Evolutionary conservation across 2,113 vertebrate genomes (phyloP), one percentile per base, ranked within the genome.

Genomic region (Oncorhynchus masou): DNA sequence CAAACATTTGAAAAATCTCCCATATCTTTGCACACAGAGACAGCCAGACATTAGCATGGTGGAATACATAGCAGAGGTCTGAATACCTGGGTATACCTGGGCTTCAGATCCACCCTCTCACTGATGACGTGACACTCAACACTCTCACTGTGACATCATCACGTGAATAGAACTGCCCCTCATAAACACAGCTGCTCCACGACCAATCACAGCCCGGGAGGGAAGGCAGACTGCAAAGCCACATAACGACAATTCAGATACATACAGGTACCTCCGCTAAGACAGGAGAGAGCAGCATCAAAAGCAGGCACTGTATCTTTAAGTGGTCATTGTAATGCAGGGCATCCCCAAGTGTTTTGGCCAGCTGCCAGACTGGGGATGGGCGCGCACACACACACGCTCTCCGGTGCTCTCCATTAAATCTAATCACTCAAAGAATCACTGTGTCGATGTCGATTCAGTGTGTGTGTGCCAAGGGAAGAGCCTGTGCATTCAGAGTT

Each of bases 181-280:
- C 3, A 4, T 54, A 54, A 54, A 54, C 51, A 25, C 27, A 62
- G 83, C 83, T 88, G 82, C 82, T 84, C 85, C 87, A n/a, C 81
- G 25, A 74, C 91, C 91, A 92, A 92, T 92, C 90, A 89, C 87
- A 68, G 87, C 79, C 73, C 81, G 25, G 86, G 72, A 77, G 81
- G 71, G 51, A 70, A 89, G 91, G 91, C 91, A 92, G 90, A 92
- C 88, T 92, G 85, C 81, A 77, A 83, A 84, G 71, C 87, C 91
- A 90, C 91, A 91, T 91, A 89, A 90, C 88, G 90, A 92, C 91
- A 92, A 81, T 75, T 72, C 60, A 6, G 87, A 90, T 89, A 87
- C 78, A 88, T 88, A 89, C n/a, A 73, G 85, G 79, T 12, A 73
- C 82, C 67, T 74, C 78, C 49, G 15, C 72, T 70, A 54, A 76